Evolutionary conservation across 2,888 invertebrate genomes (phyloP).

Genomic region (Nymphalis urticae): DNA sequence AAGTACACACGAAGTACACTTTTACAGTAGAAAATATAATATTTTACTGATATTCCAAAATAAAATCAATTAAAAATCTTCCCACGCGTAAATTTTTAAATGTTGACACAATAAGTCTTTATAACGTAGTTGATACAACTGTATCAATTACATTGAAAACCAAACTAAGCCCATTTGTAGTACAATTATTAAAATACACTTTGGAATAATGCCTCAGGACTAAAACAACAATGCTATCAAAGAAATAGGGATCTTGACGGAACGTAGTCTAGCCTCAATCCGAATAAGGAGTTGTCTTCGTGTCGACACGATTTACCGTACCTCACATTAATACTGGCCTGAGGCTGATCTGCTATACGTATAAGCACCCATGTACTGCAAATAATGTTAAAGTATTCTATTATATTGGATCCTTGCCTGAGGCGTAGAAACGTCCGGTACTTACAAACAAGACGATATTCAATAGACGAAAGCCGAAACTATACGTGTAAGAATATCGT

Average conservation of each 20-base stretch:
- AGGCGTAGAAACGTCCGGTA: constrained; percentile 70
- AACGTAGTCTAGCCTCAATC: constrained; percentile 46
- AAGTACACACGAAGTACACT: too few relatives aligned
- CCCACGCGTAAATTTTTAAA: neutral
- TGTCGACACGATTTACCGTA: constrained; percentile 65
- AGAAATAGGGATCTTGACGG: constrained; percentile 43
- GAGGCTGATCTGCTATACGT: constrained; percentile 59
- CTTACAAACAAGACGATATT: constrained; percentile 77
- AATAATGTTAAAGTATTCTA: constrained; percentile 80
- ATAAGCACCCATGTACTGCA: constrained; percentile 72
- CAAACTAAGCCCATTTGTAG: constrained; percentile 10
- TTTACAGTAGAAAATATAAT: too few relatives aligned
- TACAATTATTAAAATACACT: constrained; percentile 24
- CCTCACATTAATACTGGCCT: constrained; percentile 68
- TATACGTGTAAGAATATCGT: neutral
- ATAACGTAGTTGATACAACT: constrained; percentile 25
- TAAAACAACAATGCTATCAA: constrained; percentile 43
- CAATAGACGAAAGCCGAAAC: constrained; percentile 16
- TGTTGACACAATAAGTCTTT: neutral
- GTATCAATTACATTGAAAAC: constrained; percentile 18
- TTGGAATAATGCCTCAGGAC: constrained; percentile 33
- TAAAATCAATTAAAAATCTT: neutral
- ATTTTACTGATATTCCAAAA: too few relatives aligned
- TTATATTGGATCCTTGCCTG: constrained; percentile 78
- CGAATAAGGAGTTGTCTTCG: constrained; percentile 46